These are phyloP conservation scores for Sweltsa coloradensis DNA, from an alignment of 1,140 invertebrate species.

Conservation along the genomic window DNA sequence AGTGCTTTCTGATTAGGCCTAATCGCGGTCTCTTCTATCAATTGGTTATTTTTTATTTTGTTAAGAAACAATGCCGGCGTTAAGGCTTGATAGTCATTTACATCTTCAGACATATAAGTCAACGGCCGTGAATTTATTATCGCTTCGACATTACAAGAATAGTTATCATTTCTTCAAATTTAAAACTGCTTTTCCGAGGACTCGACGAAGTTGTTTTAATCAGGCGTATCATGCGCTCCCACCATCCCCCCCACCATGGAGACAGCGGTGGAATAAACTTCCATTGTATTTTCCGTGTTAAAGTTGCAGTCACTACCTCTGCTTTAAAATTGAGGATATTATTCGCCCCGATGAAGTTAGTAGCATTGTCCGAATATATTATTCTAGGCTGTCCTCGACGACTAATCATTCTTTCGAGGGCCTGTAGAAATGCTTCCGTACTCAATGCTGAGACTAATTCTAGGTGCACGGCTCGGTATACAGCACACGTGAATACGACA, in stretches of 20 bases:
- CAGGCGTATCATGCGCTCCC: constrained; percentile 28
- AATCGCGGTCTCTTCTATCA: too few relatives aligned
- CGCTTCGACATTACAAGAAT: constrained; percentile 23
- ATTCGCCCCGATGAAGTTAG: constrained; percentile 26
- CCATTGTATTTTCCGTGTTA: constrained; percentile 25
- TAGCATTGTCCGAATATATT: constrained; percentile 27
- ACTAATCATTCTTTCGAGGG: constrained; percentile 28
- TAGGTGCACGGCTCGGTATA: constrained; percentile 30
- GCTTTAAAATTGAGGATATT: constrained; percentile 11
- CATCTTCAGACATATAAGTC: constrained; percentile 24
- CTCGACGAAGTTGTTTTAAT: constrained; percentile 23
- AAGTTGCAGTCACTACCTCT: constrained; percentile 10
- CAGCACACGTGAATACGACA: constrained; percentile 27
- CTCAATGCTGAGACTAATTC: constrained; percentile 25
- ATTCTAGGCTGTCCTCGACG: constrained; percentile 21
- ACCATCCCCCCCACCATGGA: constrained; percentile 31
- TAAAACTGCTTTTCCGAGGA: constrained; percentile 20
- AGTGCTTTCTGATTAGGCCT: too few relatives aligned
- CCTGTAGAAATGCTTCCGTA: constrained; percentile 26
- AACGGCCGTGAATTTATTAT: constrained; percentile 26
- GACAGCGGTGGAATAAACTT: constrained; percentile 25
- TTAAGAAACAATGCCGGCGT: constrained; percentile 21
- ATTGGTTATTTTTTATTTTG: too few relatives aligned
- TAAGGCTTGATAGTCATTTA: constrained; percentile 12
- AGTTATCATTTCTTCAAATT: constrained; percentile 24